Percentiles rank a stretch among this genome's conserved stretches.
Conservation (phyloP, 2,113 vertebrate genomes). For the Oreamnos americanus region DNA sequence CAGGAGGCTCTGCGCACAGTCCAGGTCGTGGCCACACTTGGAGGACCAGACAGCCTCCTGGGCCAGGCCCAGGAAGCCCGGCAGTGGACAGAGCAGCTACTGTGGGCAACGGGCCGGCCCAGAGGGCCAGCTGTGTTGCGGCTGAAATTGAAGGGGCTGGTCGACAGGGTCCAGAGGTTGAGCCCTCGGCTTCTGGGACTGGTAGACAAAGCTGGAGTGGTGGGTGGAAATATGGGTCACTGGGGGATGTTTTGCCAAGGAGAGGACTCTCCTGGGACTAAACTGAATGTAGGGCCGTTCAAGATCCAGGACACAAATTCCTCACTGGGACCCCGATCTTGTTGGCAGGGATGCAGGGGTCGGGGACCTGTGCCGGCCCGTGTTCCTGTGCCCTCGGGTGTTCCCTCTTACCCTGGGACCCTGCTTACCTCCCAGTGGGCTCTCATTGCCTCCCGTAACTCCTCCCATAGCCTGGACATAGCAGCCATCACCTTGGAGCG, state of each 20-base stretch:
- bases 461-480: constrained; percentile 75
- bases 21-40: constrained; percentile 74
- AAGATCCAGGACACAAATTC: accelerated
- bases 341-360: constrained; percentile 71
- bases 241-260: background rate
- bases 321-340: background rate
- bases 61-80: constrained; percentile 62
- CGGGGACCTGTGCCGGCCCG: constrained; percentile 75
- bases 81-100: constrained; percentile 43
- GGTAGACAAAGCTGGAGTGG: constrained; percentile 64
- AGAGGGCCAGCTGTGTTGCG: constrained; percentile 72
- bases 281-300: background rate
- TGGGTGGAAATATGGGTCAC: background rate
- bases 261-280: background rate
- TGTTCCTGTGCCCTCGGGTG: constrained; percentile 78
- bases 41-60: constrained; percentile 74
- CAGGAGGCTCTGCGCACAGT: constrained; percentile 65
- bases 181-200: constrained; percentile 50
- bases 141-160: constrained; percentile 81
- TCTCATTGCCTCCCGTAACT: constrained; percentile 70
- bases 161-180: constrained; percentile 75
- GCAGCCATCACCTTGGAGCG: constrained; percentile 77
- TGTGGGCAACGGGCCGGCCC: constrained; percentile 72
- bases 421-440: constrained; percentile 78
- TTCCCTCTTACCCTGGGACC: constrained; percentile 81